A percentile compares a stretch with the other conserved stretches of the same genome.
Evolutionary conservation across 2,888 invertebrate species (phyloP).

Genomic region (Acleris emargana): DNA sequence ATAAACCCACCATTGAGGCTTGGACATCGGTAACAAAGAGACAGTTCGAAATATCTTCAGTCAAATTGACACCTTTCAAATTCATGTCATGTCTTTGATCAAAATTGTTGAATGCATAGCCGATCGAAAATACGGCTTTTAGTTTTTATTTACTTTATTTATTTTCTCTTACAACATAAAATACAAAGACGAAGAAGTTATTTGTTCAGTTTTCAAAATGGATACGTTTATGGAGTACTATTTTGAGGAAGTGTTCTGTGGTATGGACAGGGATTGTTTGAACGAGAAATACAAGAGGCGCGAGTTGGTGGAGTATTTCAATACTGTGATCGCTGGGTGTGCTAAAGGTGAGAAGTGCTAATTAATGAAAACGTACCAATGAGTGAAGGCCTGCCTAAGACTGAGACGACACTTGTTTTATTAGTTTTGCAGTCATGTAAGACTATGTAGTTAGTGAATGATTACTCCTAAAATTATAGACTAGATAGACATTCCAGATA

Average conservation of each 20-base stretch:
- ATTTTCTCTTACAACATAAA: too few relatives aligned
- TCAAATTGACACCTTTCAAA: constrained; percentile 3
- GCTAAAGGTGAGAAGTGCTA: constrained; percentile 73
- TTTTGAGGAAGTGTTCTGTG: constrained; percentile 89
- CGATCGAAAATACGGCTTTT: too few relatives aligned
- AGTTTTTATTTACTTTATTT: too few relatives aligned
- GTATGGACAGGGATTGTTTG: constrained; percentile 88
- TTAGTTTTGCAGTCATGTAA: too few relatives aligned
- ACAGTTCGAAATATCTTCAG: constrained; percentile 2
- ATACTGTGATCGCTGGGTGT: constrained; percentile 90
- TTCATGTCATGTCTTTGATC: neutral
- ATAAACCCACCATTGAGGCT: constrained; percentile 46
- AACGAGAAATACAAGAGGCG: constrained; percentile 88
- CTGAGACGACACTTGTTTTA: too few relatives aligned
- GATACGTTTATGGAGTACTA: constrained; percentile 91
- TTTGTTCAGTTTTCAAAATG: constrained; percentile 74
- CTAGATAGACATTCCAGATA: too few relatives aligned
- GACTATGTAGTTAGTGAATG: too few relatives aligned
- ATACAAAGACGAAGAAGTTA: neutral
- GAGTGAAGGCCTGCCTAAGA: too few relatives aligned
- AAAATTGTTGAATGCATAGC: neutral
- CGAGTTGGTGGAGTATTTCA: constrained; percentile 90
- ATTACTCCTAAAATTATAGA: too few relatives aligned
- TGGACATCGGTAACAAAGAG: constrained; percentile 30
- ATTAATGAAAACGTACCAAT: too few relatives aligned